Evolutionary conservation across 2,113 vertebrate genomes (phyloP), one percentile per base, ranked within the genome.

Genomic region (Mionectes macconnelli): DNA sequence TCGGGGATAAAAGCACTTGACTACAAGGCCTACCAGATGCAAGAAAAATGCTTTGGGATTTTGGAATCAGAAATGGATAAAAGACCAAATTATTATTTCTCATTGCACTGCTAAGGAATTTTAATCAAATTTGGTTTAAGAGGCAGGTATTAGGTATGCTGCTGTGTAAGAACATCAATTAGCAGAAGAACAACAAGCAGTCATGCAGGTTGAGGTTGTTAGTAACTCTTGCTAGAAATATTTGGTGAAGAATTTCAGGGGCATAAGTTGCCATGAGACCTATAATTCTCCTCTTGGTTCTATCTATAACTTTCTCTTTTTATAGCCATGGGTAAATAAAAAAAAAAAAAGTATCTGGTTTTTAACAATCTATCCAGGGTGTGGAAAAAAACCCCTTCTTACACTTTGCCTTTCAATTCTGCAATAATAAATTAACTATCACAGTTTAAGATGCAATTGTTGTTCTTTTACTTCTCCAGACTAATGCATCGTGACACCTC

Each of bases 391-490:
- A 3, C 25, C 27, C n/a, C 53, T 81, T 68, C 83, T 86, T 47
- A 83, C 2, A 3, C 45, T 83, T 79, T 84, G 86, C 35, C 33
- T 96, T 96, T 94, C 86, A 83, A 42, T 94, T 87, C n/a, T 93
- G 62, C 62, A 90, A 70, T 78, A 92, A 93, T 95, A 93, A 93
- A 96, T 97, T 95, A 94, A 94, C 74, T 95, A 89, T 96, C 82
- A 19, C 47, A 80, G 76, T 95, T 96, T 95, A 94, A 96, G 60
- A 84, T 68, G 80, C 64, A 92, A 52, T 21, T 90, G 50, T 82
- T 90, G 63, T 87, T 91, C 90, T 82, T 94, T 92, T 84, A 57
- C 68, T 66, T 90, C 74, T 40, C 69, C 37, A 93, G 91, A 42
- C 57, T 94, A 94, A 97, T 92, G 92, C 74, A 79, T 64, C 1